Evolutionary conservation across 2,888 invertebrate species (phyloP).

Genomic region (Aplocera efformata): DNA sequence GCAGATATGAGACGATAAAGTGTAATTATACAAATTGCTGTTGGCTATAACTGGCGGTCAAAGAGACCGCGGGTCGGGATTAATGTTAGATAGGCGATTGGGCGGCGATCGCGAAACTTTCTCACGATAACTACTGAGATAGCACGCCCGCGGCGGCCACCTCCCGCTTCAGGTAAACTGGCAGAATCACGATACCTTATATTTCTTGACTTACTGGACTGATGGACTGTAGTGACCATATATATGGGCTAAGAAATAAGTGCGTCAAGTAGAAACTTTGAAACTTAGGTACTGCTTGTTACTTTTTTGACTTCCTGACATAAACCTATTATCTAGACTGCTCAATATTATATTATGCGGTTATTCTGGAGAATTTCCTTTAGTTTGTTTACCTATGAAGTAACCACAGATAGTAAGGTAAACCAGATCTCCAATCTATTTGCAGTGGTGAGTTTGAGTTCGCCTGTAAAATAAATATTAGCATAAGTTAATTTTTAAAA

Average conservation of each 20-base stretch:
- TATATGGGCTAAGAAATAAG: conserved; percentile 4
- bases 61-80: conserved; percentile 60
- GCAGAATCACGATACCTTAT: conserved; percentile 41
- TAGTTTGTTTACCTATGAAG: conserved; percentile 12
- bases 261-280: too few species aligned
- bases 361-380: not conserved
- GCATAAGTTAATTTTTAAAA: conserved; percentile 26
- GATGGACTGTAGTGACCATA: conserved; percentile 34
- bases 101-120: conserved; percentile 63
- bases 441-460: conserved; percentile 12
- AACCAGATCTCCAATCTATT: conserved; percentile 10
- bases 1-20: conserved; percentile 48
- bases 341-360: not conserved
- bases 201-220: conserved; percentile 31
- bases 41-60: conserved; percentile 55
- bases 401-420: conserved; percentile 9
- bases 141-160: conserved; percentile 34
- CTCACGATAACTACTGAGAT: conserved; percentile 60
- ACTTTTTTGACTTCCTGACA: too few species aligned
- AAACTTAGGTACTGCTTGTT: too few species aligned
- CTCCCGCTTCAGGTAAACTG: conserved; percentile 35
- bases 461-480: conserved; percentile 26
- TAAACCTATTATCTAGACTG: too few species aligned
- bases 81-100: conserved; percentile 62
- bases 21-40: conserved; percentile 68